Conservation (phyloP, 2,888 invertebrate species). For the Hipparchia semele region DNA sequence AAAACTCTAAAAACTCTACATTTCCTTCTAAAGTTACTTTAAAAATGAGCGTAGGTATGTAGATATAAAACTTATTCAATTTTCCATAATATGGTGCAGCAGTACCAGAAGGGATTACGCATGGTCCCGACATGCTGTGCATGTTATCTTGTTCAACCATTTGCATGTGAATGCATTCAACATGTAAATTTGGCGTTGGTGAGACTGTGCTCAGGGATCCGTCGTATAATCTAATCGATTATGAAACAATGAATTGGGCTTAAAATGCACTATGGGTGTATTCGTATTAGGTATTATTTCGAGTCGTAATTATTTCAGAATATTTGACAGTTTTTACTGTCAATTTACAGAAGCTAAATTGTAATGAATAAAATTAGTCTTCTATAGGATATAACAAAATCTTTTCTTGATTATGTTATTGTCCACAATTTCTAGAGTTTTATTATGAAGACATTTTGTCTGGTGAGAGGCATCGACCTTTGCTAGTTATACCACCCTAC, state of each 20-base stretch:
- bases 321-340: no score
- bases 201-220: not conserved
- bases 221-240: constrained; percentile 12
- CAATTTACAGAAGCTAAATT: no score
- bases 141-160: constrained; percentile 23
- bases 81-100: constrained; percentile 2
- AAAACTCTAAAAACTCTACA: no score
- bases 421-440: no score
- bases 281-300: not conserved
- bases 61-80: constrained; percentile 3
- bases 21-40: not conserved
- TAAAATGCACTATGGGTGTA: not conserved
- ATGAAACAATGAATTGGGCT: constrained; percentile 4
- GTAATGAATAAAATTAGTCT: no score
- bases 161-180: constrained; percentile 29
- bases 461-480: no score
- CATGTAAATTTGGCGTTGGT: constrained; percentile 25
- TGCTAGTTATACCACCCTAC: no score
- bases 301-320: no score
- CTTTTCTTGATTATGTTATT: no score
- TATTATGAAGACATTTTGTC: no score
- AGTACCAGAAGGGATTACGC: constrained; percentile 4
- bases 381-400: no score
- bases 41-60: not conserved
- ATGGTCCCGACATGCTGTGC: constrained; percentile 2